phyloP scores from a whole-genome alignment of 2,113 vertebrate species.

The Scortum barcoo region DNA sequence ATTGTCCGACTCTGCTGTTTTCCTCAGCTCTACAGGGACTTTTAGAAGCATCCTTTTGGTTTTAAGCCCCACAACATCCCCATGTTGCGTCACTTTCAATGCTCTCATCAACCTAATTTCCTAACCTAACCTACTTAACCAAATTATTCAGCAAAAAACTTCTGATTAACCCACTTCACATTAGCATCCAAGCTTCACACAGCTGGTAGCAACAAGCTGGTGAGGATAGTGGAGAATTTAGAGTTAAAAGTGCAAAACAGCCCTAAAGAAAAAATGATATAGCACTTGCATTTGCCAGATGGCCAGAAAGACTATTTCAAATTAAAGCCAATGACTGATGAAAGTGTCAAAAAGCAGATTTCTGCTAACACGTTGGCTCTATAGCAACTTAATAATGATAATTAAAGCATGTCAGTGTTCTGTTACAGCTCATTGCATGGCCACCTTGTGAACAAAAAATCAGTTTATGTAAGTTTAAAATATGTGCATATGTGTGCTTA shows the following conservation, averaged over 20 bases:
- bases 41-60: constrained; percentile 3
- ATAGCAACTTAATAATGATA: too few relatives aligned
- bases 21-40: neutral
- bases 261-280: neutral
- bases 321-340: too few relatives aligned
- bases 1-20: neutral
- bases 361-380: too few relatives aligned
- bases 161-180: neutral
- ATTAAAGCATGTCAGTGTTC: neutral
- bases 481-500: neutral
- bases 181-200: neutral
- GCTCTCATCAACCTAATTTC: neutral
- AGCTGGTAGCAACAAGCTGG: neutral
- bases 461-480: neutral
- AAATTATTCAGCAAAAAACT: too few relatives aligned
- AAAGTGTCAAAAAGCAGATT: too few relatives aligned
- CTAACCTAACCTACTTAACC: too few relatives aligned
- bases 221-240: neutral
- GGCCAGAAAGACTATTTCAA: neutral
- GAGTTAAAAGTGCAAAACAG: neutral
- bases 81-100: too few relatives aligned
- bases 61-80: neutral
- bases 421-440: too few relatives aligned
- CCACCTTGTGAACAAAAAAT: too few relatives aligned
- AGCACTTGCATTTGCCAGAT: neutral